phyloP scores from a whole-genome alignment of 2,113 vertebrate genomes.

The Himantopus leucocephalus region DNA sequence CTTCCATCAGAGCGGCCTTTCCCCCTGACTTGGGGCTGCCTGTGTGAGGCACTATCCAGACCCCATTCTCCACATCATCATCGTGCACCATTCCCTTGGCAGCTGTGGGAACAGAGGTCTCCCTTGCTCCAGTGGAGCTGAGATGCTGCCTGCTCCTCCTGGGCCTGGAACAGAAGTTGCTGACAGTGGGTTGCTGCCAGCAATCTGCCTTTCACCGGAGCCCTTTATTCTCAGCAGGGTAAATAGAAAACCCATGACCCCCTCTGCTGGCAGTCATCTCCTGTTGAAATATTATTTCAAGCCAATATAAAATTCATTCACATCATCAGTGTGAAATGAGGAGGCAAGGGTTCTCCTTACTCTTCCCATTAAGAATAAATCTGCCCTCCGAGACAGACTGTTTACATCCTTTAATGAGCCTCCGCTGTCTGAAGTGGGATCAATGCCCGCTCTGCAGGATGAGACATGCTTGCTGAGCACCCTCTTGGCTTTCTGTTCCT shows the following conservation, averaged over 20 bases:
- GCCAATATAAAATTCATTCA: background rate
- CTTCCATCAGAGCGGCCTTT: background rate
- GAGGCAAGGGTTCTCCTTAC: background rate
- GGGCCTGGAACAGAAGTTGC: background rate
- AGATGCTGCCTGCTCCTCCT: background rate
- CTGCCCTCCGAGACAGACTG: background rate
- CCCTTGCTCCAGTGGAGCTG: background rate
- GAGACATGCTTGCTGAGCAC: background rate
- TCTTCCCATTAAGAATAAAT: slow-evolving; percentile 23
- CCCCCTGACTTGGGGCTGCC: background rate
- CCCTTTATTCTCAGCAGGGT: background rate
- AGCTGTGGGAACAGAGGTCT: background rate
- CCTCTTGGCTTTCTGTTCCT: background rate
- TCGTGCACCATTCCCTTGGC: background rate
- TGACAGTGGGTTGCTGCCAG: background rate
- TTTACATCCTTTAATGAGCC: background rate
- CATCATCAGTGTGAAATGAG: background rate
- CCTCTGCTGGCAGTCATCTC: slow-evolving; percentile 46
- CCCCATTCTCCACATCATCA: rapidly evolving
- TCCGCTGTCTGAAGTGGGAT: background rate
- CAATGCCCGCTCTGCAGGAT: background rate
- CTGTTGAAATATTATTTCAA: background rate
- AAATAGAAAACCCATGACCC: slow-evolving; percentile 26
- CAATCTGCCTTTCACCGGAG: background rate
- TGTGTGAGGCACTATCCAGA: background rate